These are phyloP conservation scores for Caerostris darwini DNA, from an alignment of 1,140 invertebrate genomes.

Conservation along the genomic window DNA sequence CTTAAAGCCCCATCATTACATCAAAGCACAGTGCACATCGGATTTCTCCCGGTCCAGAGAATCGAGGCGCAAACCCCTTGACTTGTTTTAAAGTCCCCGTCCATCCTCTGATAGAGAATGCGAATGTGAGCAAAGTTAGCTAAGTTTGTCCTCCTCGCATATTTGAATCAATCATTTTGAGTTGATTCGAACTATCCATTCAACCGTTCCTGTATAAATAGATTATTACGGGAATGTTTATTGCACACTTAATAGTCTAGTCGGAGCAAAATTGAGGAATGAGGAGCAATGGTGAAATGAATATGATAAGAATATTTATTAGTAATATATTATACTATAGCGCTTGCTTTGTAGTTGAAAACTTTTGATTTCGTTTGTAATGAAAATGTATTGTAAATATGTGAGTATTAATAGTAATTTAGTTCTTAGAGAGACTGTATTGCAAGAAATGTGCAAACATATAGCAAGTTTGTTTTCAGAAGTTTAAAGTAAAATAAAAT, in stretches of 20 bases:
- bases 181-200: constrained; percentile 18
- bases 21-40: neutral
- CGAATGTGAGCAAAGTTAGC: constrained; percentile 27
- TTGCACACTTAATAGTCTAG: neutral
- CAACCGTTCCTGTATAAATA: neutral
- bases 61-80: neutral
- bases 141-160: constrained; percentile 1
- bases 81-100: constrained; percentile 5
- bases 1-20: constrained; percentile 7
- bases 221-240: neutral
- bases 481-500: no score
- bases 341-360: no score
- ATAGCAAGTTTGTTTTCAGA: no score
- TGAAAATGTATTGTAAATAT: no score
- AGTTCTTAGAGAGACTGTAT: no score
- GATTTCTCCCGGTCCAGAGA: constrained; percentile 8
- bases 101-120: neutral
- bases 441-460: no score
- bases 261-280: neutral
- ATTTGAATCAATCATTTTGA: constrained; percentile 31
- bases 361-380: no score
- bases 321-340: no score
- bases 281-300: neutral
- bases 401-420: no score
- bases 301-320: no score